Evolutionary conservation across 2,888 invertebrate species (phyloP), one percentile per base, ranked within the genome.

Genomic region (Bhutanitis thaidina): DNA sequence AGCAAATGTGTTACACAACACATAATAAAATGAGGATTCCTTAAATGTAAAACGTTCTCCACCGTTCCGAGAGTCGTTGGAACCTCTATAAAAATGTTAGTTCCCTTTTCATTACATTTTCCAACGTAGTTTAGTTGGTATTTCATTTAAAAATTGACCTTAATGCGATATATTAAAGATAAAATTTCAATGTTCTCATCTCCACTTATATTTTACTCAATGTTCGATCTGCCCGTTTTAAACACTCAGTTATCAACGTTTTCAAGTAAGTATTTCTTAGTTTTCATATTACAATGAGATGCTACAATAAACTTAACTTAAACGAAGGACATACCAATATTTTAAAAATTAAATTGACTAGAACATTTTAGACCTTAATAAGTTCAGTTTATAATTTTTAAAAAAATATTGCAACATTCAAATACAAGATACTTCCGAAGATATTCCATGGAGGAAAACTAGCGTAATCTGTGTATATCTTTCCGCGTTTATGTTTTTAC

Each of bases 21-120:
- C 77, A 80, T 83, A 83, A 81, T 80, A 76, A 79, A 82, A 83
- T 78, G 81, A 74, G 79, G 73, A 84, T 82, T 84, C 81, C 83
- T 80, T 86, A 82, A 83, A 86, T 85, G 87, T 84, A 84, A 86
- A 86, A 78, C 80, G 81, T 71, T 79, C 74, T 68, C 70, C 67
- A 64, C 72, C 76, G 78, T 74, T 74, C 74, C 62, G 74, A 74
- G 81, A 79, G 77, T 80, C 86, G 85, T 86, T 86, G 80, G 75
- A 83, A 80, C 84, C 84, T 77, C 87, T 81, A 86, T 86, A 86
- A 86, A 86, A 86, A 86, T 84, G 85, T 86, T 83, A 84, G 80
- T 75, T 83, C 77, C 72, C 78, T 75, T 86, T 85, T 83, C 87
- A 86, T 85, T 86, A 83, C 84, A 78, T 80, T 80, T 77, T 64